These are phyloP conservation scores for Drosophila nigricruria DNA, from an alignment of 2,888 invertebrate genomes.

Conservation along the genomic window DNA sequence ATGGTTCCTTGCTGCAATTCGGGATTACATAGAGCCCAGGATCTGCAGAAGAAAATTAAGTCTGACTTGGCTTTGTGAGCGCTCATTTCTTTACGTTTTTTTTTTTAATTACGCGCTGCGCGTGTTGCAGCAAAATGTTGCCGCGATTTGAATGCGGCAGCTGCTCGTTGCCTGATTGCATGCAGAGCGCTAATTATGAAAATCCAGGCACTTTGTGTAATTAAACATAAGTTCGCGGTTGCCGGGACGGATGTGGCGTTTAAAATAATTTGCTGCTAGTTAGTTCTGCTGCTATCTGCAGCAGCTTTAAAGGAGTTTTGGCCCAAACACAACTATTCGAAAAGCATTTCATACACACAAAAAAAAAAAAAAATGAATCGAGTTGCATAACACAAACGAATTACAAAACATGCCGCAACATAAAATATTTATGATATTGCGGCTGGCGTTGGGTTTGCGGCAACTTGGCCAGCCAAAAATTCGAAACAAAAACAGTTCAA, in stretches of 20 bases:
- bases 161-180: constrained; percentile 38
- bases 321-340: constrained; percentile 41
- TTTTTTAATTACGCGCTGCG: constrained; percentile 27
- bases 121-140: constrained; percentile 39
- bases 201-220: constrained; percentile 69
- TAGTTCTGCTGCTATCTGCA: not conserved
- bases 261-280: constrained; percentile 26
- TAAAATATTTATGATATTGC: constrained; percentile 78
- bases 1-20: constrained; percentile 19
- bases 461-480: constrained; percentile 43
- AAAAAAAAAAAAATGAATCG: constrained; percentile 16
- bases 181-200: constrained; percentile 62
- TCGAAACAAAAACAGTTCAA: constrained; percentile 28
- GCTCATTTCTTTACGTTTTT: constrained; percentile 9
- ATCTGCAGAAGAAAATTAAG: not conserved
- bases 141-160: constrained; percentile 43
- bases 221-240: constrained; percentile 54
- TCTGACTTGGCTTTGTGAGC: constrained; percentile 1
- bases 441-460: constrained; percentile 46
- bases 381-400: constrained; percentile 45
- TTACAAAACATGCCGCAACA: constrained; percentile 64
- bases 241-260: constrained; percentile 39
- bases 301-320: constrained; percentile 19
- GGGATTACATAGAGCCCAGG: not conserved
- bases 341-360: constrained; percentile 29